Percentiles rank a stretch among this genome's conserved stretches.
Conservation (phyloP, 2,797 vertebrate genomes). For the Pseudomugil gertrudae region DNA sequence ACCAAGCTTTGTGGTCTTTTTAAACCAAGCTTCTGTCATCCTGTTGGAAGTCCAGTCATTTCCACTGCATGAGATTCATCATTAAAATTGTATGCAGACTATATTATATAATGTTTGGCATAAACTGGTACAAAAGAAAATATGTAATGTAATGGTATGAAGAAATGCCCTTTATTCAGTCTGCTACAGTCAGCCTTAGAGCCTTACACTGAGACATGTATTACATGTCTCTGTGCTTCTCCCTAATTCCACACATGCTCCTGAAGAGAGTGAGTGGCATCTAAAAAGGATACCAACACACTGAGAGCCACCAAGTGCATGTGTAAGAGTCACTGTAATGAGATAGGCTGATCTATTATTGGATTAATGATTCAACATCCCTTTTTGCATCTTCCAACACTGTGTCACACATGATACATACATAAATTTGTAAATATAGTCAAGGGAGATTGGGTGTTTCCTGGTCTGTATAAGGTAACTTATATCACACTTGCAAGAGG, state of each 20-base stretch:
- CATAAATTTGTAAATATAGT: conserved; percentile 54
- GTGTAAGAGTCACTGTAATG: conserved; percentile 69
- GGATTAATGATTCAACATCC: conserved; percentile 74
- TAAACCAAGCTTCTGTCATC: background rate
- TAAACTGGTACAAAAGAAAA: background rate
- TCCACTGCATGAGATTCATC: background rate
- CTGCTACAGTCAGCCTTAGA: conserved; percentile 9
- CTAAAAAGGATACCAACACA: conserved; percentile 39
- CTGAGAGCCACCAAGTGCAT: conserved; percentile 29
- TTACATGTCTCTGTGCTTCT: conserved; percentile 45
- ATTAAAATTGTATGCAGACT: too few species aligned
- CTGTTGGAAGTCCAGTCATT: background rate
- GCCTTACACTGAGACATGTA: conserved; percentile 1
- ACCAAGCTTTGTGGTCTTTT: background rate
- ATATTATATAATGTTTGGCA: too few species aligned
- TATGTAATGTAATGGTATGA: background rate
- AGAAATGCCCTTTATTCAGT: conserved; percentile 8
- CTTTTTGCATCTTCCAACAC: conserved; percentile 47
- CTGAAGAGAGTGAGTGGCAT: conserved; percentile 57
- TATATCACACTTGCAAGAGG: conserved; percentile 39
- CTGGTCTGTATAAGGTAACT: conserved; percentile 64
- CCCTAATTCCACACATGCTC: conserved; percentile 63
- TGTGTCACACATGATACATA: conserved; percentile 62
- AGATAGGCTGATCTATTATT: conserved; percentile 81
- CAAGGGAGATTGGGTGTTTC: conserved; percentile 45